These are phyloP conservation scores for Armadillidium nasatum DNA, from an alignment of 1,140 invertebrate species.

Conservation along the genomic window DNA sequence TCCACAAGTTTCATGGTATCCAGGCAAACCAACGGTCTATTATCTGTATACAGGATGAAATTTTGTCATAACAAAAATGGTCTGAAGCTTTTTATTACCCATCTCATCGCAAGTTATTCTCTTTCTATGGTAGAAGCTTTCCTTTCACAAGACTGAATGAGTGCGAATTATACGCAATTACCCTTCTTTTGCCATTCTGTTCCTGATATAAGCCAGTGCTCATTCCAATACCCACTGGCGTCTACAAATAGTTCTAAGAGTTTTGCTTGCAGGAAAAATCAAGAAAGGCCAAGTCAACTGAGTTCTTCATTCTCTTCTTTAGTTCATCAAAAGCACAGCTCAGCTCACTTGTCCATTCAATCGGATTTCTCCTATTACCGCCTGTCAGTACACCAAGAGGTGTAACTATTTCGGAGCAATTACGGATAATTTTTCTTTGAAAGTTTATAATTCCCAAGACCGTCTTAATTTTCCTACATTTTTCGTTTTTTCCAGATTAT, in stretches of 20 bases:
- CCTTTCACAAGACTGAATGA: not conserved
- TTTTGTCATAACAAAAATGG: not conserved
- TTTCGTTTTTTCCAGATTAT: not conserved
- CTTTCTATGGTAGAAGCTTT: slow-evolving; percentile 12
- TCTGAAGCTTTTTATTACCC: not conserved
- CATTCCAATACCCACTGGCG: not conserved
- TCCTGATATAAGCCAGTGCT: not conserved
- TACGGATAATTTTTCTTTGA: slow-evolving; percentile 1
- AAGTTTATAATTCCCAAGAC: slow-evolving; percentile 16
- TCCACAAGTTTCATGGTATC: slow-evolving; percentile 1
- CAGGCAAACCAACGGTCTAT: slow-evolving; percentile 4
- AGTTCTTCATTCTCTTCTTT: not conserved
- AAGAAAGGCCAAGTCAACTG: not conserved
- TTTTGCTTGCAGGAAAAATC: not conserved
- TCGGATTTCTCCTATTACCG: not conserved
- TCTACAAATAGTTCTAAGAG: not conserved
- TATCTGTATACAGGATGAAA: slow-evolving; percentile 4
- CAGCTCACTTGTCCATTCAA: not conserved
- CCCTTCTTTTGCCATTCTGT: not conserved
- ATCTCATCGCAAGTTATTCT: not conserved
- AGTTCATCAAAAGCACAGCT: not conserved
- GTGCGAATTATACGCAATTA: slow-evolving; percentile 2
- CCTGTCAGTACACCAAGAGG: not conserved
- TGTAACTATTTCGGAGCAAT: not conserved
- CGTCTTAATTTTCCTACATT: not conserved